Evolutionary conservation across 2,113 vertebrate genomes (phyloP).

Genomic region (Meleagris gallopavo): DNA sequence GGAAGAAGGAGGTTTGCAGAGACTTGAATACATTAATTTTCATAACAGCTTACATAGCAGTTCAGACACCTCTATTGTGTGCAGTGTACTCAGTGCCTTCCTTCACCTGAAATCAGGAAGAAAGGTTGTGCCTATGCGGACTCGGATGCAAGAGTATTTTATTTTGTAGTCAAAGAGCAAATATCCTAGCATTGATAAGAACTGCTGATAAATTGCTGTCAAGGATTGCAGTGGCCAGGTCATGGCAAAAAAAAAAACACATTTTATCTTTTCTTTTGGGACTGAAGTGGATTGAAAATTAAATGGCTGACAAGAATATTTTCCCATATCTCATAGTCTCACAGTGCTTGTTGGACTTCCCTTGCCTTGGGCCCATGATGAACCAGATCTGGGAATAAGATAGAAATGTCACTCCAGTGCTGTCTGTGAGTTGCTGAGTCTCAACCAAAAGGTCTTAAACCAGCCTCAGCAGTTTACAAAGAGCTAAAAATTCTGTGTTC

Average conservation of each 20-base stretch:
- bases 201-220: not conserved
- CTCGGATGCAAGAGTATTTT: not conserved
- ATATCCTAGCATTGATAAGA: not conserved
- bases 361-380: not conserved
- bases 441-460: not conserved
- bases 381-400: not conserved
- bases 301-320: not conserved
- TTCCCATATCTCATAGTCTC: not conserved
- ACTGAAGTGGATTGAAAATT: not conserved
- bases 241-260: fast-evolving
- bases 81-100: not conserved
- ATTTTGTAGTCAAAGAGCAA: not conserved
- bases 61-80: not conserved
- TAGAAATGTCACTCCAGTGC: not conserved
- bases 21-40: conserved; percentile 53
- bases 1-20: conserved; percentile 28
- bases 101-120: conserved; percentile 13
- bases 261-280: not conserved
- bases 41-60: conserved; percentile 8
- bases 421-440: not conserved
- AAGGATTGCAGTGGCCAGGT: not conserved
- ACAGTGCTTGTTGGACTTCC: not conserved
- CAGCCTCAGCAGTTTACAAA: not conserved
- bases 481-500: not conserved
- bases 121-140: not conserved